A percentile compares a stretch with the other conserved stretches of the same genome.
These are phyloP conservation scores for Teleopsis dalmanni DNA, from an alignment of 1,140 invertebrate species.

Conservation along the genomic window DNA sequence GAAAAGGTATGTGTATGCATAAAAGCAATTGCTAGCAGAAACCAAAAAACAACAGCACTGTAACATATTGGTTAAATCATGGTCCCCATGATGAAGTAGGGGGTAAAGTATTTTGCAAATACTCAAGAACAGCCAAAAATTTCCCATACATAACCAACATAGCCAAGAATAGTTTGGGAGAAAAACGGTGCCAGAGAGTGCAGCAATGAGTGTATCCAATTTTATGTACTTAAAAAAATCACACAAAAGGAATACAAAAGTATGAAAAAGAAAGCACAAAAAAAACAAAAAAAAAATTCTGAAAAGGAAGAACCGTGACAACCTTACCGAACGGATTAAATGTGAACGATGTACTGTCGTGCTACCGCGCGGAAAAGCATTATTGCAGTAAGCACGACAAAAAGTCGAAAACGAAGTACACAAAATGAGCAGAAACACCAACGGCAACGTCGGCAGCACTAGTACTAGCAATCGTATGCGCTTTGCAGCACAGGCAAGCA, in stretches of 20 bases:
- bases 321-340: conserved; percentile 17
- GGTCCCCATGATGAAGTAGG: no score
- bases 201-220: no score
- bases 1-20: background rate
- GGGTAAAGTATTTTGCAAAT: no score
- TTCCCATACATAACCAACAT: background rate
- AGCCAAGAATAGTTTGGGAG: background rate
- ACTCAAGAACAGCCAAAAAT: conserved; percentile 4
- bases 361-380: conserved; percentile 5
- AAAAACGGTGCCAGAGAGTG: no score
- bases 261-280: conserved; percentile 2
- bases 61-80: no score
- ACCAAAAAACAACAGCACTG: background rate
- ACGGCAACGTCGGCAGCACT: conserved; percentile 6
- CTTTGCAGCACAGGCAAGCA: no score
- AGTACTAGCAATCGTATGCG: no score
- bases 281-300: conserved; percentile 2
- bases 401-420: conserved; percentile 4
- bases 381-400: conserved; percentile 7
- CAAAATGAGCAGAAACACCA: conserved; percentile 2
- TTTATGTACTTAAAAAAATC: conserved; percentile 4
- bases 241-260: conserved; percentile 1
- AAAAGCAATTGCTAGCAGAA: conserved; percentile 4
- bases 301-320: conserved; percentile 10
- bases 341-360: conserved; percentile 16